These are phyloP conservation scores for Tetheella fluctuosa DNA, from an alignment of 2,888 invertebrate genomes.

Conservation along the genomic window DNA sequence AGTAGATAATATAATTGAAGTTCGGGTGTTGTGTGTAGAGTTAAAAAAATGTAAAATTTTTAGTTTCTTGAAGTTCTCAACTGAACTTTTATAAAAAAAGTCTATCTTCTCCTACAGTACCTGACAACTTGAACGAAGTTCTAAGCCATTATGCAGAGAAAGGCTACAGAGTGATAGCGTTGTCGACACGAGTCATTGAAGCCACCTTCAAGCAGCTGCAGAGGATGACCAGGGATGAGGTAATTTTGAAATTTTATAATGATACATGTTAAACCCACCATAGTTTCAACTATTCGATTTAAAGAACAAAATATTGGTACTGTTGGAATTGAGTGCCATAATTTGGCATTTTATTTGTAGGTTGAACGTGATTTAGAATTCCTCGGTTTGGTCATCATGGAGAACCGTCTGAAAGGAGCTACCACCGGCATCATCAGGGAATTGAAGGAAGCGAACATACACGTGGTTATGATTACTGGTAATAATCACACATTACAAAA, in stretches of 20 bases:
- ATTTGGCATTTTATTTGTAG: constrained; percentile 46
- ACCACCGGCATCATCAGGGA: constrained; percentile 92
- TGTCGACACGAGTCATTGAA: constrained; percentile 90
- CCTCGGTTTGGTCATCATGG: constrained; percentile 95
- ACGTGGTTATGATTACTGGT: constrained; percentile 99
- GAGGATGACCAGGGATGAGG: constrained; percentile 88
- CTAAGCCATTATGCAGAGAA: constrained; percentile 94
- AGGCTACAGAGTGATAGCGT: constrained; percentile 96
- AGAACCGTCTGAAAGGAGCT: constrained; percentile 96
- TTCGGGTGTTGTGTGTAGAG: too few species aligned
- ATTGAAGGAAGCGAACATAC: constrained; percentile 92
- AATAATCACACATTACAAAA: too few species aligned
- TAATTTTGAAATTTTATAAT: constrained; percentile 22
- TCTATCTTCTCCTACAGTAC: constrained; percentile 81
- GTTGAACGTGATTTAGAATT: constrained; percentile 93
- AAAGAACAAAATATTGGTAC: neutral
- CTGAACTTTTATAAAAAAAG: too few species aligned
- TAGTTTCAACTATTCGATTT: too few species aligned
- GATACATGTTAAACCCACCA: too few species aligned
- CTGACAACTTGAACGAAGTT: constrained; percentile 89
- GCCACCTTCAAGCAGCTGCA: constrained; percentile 89
- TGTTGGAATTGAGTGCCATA: neutral
- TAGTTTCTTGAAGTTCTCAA: too few species aligned
- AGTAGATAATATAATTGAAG: too few species aligned
- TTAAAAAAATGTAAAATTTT: too few species aligned